Evolutionary conservation across 2,888 invertebrate species (phyloP).

Genomic region (Acleris cristana): DNA sequence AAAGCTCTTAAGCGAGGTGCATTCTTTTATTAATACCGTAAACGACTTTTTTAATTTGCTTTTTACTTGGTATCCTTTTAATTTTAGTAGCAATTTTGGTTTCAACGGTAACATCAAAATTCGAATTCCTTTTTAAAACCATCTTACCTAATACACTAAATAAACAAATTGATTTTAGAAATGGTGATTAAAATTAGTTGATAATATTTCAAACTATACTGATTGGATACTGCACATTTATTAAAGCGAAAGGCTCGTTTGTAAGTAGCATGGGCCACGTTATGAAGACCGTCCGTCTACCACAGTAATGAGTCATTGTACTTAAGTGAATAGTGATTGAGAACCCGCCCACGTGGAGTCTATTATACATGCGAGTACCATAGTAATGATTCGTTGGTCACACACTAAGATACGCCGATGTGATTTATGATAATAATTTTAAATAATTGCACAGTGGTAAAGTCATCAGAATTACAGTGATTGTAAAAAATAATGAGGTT

Average conservation of each 20-base stretch:
- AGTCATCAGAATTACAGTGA: constrained; percentile 24
- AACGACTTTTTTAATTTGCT: constrained; percentile 1
- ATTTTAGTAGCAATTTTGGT: background rate
- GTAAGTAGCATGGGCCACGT: constrained; percentile 58
- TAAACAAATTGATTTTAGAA: constrained; percentile 9
- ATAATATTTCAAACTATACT: constrained; percentile 31
- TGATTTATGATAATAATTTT: constrained; percentile 28
- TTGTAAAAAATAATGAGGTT: constrained; percentile 27
- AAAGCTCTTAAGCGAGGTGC: constrained; percentile 15
- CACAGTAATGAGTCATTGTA: constrained; percentile 67
- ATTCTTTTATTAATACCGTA: constrained; percentile 12
- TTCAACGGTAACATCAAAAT: background rate
- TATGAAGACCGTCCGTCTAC: constrained; percentile 51
- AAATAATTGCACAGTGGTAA: constrained; percentile 31
- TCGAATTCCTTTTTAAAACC: background rate
- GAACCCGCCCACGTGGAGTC: constrained; percentile 62
- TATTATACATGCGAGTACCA: constrained; percentile 49
- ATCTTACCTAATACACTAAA: background rate
- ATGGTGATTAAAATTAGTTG: constrained; percentile 20
- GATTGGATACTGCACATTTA: constrained; percentile 35
- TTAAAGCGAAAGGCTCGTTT: constrained; percentile 51
- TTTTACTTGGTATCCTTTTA: background rate
- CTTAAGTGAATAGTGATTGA: constrained; percentile 60
- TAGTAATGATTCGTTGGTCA: constrained; percentile 45
- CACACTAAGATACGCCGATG: constrained; percentile 32